phyloP scores from a whole-genome alignment of 2,113 vertebrate species.

The Calypte anna region DNA sequence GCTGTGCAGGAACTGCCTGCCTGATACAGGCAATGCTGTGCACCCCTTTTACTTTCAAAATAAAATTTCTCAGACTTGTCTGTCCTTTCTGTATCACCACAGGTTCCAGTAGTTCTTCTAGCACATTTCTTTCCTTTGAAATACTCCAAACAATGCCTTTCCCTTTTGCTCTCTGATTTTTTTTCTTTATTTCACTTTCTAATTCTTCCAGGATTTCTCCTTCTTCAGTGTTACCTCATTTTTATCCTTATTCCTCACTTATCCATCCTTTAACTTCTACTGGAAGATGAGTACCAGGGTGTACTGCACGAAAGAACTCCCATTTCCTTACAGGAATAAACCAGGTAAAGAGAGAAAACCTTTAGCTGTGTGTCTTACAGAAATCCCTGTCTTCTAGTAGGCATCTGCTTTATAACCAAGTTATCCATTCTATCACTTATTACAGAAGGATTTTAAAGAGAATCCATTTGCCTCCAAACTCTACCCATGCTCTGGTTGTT shows the following conservation, averaged over 20 bases:
- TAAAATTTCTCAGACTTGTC: background rate
- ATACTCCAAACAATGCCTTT: background rate
- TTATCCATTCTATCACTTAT: background rate
- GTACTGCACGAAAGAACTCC: background rate
- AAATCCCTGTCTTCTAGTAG: background rate
- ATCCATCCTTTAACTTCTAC: background rate
- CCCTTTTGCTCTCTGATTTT: background rate
- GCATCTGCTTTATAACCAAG: accelerated
- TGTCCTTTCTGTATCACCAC: background rate
- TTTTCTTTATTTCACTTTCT: background rate
- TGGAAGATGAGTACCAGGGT: background rate
- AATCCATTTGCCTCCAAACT: background rate
- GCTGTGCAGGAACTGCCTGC: background rate
- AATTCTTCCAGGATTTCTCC: background rate
- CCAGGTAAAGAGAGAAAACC: background rate
- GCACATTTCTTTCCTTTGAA: background rate
- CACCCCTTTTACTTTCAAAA: background rate
- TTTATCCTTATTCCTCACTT: background rate
- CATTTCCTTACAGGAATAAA: background rate
- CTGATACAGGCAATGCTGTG: accelerated
- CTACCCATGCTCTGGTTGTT: background rate
- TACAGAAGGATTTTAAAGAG: background rate
- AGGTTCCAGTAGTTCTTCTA: background rate
- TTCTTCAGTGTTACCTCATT: background rate
- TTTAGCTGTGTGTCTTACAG: background rate